A percentile compares a stretch with the other conserved stretches of the same genome.
phyloP scores from a whole-genome alignment of 37 sponge, comb jelly and placozoan genomes.

The Ephydatia muelleri region DNA sequence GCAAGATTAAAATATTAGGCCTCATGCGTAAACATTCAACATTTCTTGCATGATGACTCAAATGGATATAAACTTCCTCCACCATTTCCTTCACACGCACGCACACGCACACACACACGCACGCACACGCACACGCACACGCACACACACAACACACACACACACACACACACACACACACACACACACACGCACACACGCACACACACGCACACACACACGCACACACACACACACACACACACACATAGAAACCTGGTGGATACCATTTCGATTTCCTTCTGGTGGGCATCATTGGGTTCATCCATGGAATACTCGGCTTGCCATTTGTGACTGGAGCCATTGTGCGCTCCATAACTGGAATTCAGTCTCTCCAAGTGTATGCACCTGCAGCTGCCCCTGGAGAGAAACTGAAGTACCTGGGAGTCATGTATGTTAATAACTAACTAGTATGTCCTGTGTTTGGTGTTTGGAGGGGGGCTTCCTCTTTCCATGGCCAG shows the following conservation, averaged over 20 bases:
- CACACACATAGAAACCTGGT: constrained; percentile 89
- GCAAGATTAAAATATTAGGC: too few relatives aligned
- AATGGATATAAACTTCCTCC: not conserved
- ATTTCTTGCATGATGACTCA: too few relatives aligned
- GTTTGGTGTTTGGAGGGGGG: not conserved
- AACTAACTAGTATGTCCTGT: not conserved
- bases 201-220: too few relatives aligned
- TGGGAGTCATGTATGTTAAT: constrained; percentile 73
- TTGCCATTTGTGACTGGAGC: constrained; percentile 91
- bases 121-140: too few relatives aligned
- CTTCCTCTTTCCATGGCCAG: too few relatives aligned
- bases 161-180: too few relatives aligned
- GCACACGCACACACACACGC: not conserved
- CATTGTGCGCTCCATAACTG: constrained; percentile 78
- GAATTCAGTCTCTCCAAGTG: constrained; percentile 68
- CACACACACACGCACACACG: too few relatives aligned
- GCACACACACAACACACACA: too few relatives aligned
- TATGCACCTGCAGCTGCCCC: constrained; percentile 61
- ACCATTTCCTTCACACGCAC: not conserved
- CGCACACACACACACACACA: too few relatives aligned
- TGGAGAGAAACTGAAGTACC: constrained; percentile 84
- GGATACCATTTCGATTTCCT: constrained; percentile 93
- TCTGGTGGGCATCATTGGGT: constrained; percentile 60
- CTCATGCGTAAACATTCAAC: too few relatives aligned
- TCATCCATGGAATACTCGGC: constrained; percentile 75